A percentile compares a stretch with the other conserved stretches of the same genome.
These are phyloP conservation scores for Helicoverpa armigera DNA, from an alignment of 1,140 invertebrate species.

Conservation along the genomic window DNA sequence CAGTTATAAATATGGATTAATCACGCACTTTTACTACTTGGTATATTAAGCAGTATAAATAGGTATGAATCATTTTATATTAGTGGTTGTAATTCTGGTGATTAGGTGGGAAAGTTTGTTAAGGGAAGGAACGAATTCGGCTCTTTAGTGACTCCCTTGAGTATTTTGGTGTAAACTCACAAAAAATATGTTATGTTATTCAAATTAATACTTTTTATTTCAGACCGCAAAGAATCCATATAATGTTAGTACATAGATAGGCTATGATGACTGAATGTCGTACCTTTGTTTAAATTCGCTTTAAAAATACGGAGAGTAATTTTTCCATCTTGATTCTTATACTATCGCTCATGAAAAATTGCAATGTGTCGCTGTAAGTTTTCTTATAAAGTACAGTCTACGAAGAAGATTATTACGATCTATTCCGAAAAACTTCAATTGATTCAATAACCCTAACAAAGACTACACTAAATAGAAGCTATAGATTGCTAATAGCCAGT, in stretches of 20 bases:
- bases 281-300: too few species aligned
- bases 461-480: background rate
- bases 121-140: background rate
- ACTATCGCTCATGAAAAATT: too few species aligned
- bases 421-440: background rate
- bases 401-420: background rate
- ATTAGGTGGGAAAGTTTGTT: background rate
- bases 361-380: too few species aligned
- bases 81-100: slow-evolving; percentile 16
- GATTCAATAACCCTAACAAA: background rate
- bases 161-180: too few species aligned
- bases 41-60: slow-evolving; percentile 8
- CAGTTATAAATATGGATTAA: slow-evolving; percentile 39
- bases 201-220: too few species aligned
- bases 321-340: too few species aligned
- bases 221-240: too few species aligned
- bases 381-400: background rate
- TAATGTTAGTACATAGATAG: too few species aligned
- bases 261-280: too few species aligned
- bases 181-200: too few species aligned
- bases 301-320: too few species aligned
- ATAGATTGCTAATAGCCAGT: background rate
- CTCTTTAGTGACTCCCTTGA: too few species aligned
- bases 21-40: slow-evolving; percentile 16
- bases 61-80: slow-evolving; percentile 21